Conservation (phyloP, 2,888 invertebrate genomes). For the Rhopalosiphum nymphaeae region DNA sequence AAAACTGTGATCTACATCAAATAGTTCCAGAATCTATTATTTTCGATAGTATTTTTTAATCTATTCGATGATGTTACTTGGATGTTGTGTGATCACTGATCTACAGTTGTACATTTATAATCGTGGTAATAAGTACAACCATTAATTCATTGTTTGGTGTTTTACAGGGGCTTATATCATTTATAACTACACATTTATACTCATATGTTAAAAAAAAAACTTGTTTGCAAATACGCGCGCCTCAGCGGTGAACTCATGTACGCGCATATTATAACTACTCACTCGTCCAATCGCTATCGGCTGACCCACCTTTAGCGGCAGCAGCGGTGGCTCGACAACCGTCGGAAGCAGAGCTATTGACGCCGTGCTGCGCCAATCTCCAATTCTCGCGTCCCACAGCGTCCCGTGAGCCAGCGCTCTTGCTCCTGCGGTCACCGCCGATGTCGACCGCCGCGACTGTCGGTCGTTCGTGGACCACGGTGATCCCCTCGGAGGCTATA, state of each 20-base stretch:
- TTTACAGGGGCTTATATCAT: background rate
- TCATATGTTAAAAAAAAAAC: background rate
- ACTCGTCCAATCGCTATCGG: constrained; percentile 6
- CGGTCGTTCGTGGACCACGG: constrained; percentile 3
- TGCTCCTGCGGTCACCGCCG: background rate
- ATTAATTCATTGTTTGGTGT: background rate
- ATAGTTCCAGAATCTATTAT: background rate
- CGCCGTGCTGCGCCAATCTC: constrained; percentile 61
- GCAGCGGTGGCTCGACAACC: background rate
- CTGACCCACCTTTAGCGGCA: constrained; percentile 18
- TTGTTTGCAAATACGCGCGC: background rate
- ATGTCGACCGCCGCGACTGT: background rate
- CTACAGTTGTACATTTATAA: background rate
- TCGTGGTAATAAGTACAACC: background rate
- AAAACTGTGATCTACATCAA: background rate
- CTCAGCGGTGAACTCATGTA: background rate
- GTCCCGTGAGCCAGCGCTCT: constrained; percentile 4
- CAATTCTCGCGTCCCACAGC: constrained; percentile 66
- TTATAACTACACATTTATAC: background rate
- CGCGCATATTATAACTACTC: background rate
- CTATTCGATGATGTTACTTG: background rate
- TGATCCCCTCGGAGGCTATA: background rate
- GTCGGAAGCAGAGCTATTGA: background rate
- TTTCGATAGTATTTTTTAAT: background rate
- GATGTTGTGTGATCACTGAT: background rate